phyloP scores from a whole-genome alignment of 2,888 invertebrate genomes.

The Ophion ventricosus region DNA sequence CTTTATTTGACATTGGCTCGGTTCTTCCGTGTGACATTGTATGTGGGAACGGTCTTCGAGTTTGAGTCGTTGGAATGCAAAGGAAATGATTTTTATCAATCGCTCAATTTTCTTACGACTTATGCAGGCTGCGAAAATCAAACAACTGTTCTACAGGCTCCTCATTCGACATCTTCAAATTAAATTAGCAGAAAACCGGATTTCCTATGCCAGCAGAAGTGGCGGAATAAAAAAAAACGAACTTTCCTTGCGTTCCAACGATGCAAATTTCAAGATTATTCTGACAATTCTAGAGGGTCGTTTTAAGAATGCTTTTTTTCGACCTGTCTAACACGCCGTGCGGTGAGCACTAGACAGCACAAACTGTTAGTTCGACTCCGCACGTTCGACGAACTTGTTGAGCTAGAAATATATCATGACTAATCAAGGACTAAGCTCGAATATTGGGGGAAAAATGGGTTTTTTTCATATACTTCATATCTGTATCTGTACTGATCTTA shows the following conservation, averaged over 20 bases:
- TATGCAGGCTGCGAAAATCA: not conserved
- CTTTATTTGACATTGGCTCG: slow-evolving; percentile 1
- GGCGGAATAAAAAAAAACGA: not conserved
- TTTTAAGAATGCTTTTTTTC: not conserved
- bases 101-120: not conserved
- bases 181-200: not conserved
- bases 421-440: slow-evolving; percentile 6
- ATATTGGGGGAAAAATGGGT: not conserved
- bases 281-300: not conserved
- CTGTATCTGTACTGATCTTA: slow-evolving; percentile 2
- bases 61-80: not conserved
- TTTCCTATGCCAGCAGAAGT: not conserved
- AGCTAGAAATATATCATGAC: slow-evolving; percentile 25
- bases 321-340: not conserved
- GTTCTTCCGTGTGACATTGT: not conserved
- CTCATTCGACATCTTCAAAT: not conserved
- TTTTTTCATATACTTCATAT: slow-evolving; percentile 1
- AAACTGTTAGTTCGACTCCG: slow-evolving; percentile 17
- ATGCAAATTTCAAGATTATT: not conserved
- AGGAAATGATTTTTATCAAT: not conserved
- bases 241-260: not conserved
- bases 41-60: not conserved
- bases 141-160: not conserved
- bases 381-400: not conserved
- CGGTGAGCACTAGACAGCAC: slow-evolving; percentile 1